These are phyloP conservation scores for Eupithecia pulchellata DNA, from an alignment of 2,888 invertebrate species.

Conservation along the genomic window DNA sequence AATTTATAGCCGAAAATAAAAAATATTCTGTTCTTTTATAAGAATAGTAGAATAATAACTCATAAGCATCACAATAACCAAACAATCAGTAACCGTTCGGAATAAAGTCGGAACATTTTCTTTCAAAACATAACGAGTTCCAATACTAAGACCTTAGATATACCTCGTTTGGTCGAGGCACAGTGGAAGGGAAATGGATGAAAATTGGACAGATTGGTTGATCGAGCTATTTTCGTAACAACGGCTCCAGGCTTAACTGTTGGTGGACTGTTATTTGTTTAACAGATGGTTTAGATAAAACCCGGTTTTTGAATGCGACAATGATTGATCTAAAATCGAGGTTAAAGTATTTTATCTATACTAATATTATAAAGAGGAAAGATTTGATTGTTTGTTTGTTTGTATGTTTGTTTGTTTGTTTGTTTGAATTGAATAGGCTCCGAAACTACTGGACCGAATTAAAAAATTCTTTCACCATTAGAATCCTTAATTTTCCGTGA, in stretches of 20 bases:
- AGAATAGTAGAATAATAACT: background rate
- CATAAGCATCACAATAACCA: background rate
- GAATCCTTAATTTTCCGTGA: too few relatives aligned
- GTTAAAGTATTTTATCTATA: too few relatives aligned
- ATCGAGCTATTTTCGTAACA: conserved; percentile 35
- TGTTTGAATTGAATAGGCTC: too few relatives aligned
- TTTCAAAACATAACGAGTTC: conserved; percentile 30
- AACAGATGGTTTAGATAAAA: background rate
- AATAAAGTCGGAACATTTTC: conserved; percentile 19
- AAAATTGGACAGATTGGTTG: conserved; percentile 37
- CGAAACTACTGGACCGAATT: too few relatives aligned
- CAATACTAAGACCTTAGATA: conserved; percentile 26
- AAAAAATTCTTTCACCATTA: too few relatives aligned
- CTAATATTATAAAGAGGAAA: too few relatives aligned
- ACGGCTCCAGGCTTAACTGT: conserved; percentile 24
- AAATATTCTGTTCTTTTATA: background rate
- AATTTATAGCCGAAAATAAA: too few relatives aligned
- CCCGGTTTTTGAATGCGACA: background rate
- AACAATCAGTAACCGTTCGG: conserved; percentile 6
- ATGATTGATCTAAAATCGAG: background rate
- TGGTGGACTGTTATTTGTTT: conserved; percentile 22
- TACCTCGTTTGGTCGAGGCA: conserved; percentile 26
- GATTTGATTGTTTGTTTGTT: too few relatives aligned
- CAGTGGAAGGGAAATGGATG: conserved; percentile 37
- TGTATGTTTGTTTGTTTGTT: too few relatives aligned